These are phyloP conservation scores for Falco berigora DNA, from an alignment of 2,797 vertebrate genomes.

Conservation along the genomic window DNA sequence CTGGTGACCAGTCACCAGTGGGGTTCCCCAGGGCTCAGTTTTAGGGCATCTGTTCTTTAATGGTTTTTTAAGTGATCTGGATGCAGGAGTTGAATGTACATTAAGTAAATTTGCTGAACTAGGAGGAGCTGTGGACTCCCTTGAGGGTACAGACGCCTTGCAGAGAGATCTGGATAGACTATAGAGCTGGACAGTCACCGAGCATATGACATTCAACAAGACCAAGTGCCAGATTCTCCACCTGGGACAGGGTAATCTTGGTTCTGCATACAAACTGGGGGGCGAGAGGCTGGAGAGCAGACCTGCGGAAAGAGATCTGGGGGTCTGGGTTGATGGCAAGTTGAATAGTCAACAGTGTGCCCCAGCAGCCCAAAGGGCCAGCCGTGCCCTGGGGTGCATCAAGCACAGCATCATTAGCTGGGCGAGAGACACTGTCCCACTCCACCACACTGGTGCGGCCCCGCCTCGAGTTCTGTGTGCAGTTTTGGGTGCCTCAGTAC, in stretches of 20 bases:
- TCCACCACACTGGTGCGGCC: too few species aligned
- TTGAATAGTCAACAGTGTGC: too few species aligned
- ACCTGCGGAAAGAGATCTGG: too few species aligned
- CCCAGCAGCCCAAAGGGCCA: too few species aligned
- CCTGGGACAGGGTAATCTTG: not conserved
- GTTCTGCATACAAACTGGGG: too few species aligned
- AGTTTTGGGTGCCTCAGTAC: not conserved
- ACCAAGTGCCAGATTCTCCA: not conserved
- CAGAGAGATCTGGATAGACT: not conserved
- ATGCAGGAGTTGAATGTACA: not conserved
- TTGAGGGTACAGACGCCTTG: not conserved
- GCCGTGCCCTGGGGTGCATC: too few species aligned
- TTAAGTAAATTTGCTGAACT: not conserved
- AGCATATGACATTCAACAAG: too few species aligned
- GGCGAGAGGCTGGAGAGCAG: too few species aligned
- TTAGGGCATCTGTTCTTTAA: not conserved
- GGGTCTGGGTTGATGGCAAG: too few species aligned
- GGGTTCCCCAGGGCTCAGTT: not conserved
- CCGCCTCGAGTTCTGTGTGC: too few species aligned
- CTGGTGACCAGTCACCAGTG: not conserved
- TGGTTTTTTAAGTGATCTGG: not conserved
- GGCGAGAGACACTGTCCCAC: not conserved
- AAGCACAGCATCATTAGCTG: too few species aligned
- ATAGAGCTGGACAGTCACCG: not conserved
- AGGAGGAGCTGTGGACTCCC: not conserved